Evolutionary conservation across 30 jellyfish, hydroid and myxozoan species (phyloP).

Genomic region (Sanderia malayensis): DNA sequence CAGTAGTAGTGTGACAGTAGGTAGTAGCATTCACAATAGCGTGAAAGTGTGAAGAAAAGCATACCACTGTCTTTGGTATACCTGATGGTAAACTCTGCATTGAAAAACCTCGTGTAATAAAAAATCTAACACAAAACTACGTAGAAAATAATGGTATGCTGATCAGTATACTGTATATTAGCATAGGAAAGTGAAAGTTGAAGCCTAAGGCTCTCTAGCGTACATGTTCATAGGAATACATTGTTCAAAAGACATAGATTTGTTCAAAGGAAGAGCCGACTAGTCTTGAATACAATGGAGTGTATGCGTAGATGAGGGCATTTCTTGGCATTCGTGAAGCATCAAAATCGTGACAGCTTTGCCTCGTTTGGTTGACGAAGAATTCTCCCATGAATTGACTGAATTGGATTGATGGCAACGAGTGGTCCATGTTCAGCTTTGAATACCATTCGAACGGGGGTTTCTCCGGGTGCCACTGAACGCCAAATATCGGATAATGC

Average conservation of each 20-base stretch:
- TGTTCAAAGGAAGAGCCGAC: slow-evolving; percentile 6
- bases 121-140: no score
- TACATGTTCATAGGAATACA: no score
- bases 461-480: slow-evolving; percentile 78
- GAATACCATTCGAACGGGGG: slow-evolving; percentile 61
- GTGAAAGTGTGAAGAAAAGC: no score
- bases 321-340: background rate
- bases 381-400: slow-evolving; percentile 49
- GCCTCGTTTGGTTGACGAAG: slow-evolving; percentile 61
- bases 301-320: slow-evolving; percentile 11
- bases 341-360: slow-evolving; percentile 31
- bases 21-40: no score
- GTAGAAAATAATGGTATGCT: no score
- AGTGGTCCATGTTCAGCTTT: slow-evolving; percentile 40
- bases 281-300: slow-evolving; percentile 13
- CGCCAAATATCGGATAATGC: slow-evolving; percentile 64
- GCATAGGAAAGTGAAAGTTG: no score
- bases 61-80: no score
- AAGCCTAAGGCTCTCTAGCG: no score
- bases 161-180: no score
- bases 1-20: no score
- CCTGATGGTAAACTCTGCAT: no score
- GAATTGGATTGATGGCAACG: slow-evolving; percentile 39
- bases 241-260: background rate
- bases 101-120: no score